Conservation (phyloP, 1,140 invertebrate species). For the Oscheius sp. region DNA sequence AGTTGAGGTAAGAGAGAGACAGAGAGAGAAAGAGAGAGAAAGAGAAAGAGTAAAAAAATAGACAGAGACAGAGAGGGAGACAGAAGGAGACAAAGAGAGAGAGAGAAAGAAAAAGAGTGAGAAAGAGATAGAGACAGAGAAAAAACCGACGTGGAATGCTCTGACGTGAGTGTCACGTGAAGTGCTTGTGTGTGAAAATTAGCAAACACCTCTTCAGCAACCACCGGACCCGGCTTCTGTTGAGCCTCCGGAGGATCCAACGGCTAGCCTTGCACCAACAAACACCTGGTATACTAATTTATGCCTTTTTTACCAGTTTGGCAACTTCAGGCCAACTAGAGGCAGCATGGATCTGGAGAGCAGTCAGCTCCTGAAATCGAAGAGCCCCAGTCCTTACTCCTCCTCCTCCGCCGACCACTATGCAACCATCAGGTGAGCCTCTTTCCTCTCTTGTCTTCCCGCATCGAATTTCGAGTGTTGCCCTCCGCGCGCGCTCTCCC, state of each 20-base stretch:
- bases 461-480: slow-evolving; percentile 5
- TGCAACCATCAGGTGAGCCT: slow-evolving; percentile 17
- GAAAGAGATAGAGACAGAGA: too few species aligned
- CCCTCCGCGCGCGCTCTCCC: not conserved
- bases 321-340: not conserved
- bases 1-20: not conserved
- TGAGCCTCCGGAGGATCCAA: not conserved
- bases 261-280: not conserved
- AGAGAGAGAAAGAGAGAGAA: too few species aligned
- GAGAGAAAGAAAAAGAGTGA: too few species aligned
- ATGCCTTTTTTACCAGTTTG: not conserved
- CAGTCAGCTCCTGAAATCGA: slow-evolving; percentile 18
- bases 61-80: too few species aligned
- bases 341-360: slow-evolving; percentile 22
- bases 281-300: not conserved
- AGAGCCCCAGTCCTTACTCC: slow-evolving; percentile 16
- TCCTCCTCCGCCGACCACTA: slow-evolving; percentile 15
- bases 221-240: not conserved
- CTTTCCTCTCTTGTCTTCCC: not conserved
- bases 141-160: too few species aligned
- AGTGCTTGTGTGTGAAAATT: not conserved
- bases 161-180: too few species aligned
- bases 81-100: too few species aligned
- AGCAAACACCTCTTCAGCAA: not conserved
- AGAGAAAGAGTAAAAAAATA: too few species aligned